Conservation (phyloP, 2,113 vertebrate species). For the Osmerus mordax region DNA sequence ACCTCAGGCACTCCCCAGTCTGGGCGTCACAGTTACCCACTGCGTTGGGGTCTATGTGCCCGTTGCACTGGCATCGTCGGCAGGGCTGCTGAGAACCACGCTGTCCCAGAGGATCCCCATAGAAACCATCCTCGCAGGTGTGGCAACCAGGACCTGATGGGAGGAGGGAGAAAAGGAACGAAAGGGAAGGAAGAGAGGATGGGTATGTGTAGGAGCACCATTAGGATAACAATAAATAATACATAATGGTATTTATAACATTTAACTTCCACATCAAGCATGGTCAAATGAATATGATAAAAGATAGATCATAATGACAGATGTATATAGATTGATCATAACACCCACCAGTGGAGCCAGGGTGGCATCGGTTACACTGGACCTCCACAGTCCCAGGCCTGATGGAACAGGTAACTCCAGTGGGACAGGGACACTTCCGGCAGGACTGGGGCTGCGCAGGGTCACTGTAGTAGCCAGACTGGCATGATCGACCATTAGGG, state of each 20-base stretch:
- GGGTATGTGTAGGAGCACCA: not conserved
- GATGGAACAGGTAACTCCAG: conserved; percentile 73
- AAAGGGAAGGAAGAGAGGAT: not conserved
- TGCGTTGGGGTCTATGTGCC: conserved; percentile 69
- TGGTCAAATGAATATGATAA: not conserved
- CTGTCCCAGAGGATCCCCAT: conserved; percentile 75
- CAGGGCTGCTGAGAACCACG: conserved; percentile 67
- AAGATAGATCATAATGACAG: not conserved
- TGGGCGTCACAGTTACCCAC: conserved; percentile 77
- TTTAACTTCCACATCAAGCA: too few relatives aligned
- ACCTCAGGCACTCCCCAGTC: conserved; percentile 83
- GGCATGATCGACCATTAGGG: conserved; percentile 61
- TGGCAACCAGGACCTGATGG: conserved; percentile 79
- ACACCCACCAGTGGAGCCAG: conserved; percentile 75
- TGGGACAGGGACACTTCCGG: conserved; percentile 76
- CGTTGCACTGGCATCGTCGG: conserved; percentile 76
- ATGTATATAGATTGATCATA: too few relatives aligned
- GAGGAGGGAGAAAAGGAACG: not conserved
- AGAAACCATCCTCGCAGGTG: conserved; percentile 81
- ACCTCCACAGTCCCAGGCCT: conserved; percentile 55
- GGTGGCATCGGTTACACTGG: conserved; percentile 76
- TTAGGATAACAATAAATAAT: not conserved
- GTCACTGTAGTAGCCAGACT: conserved; percentile 76
- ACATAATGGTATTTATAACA: too few relatives aligned
- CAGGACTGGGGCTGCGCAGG: conserved; percentile 60